Evolutionary conservation across 1,140 invertebrate genomes (phyloP).

Genomic region (Pantala flavescens): DNA sequence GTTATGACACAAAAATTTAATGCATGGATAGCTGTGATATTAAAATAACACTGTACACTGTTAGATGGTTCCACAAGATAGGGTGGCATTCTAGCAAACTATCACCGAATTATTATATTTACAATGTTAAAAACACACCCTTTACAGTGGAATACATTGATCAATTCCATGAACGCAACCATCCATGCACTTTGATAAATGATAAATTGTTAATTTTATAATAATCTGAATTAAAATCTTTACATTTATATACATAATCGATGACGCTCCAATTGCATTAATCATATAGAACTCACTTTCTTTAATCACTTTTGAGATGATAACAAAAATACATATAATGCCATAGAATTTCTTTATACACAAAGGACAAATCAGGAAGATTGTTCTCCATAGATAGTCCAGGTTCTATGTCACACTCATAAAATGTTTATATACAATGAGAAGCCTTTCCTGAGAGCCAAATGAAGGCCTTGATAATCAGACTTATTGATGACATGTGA

Average conservation of each 20-base stretch:
- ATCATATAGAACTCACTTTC: not conserved
- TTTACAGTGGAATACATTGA: not conserved
- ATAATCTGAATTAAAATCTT: not conserved
- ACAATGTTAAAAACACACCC: not conserved
- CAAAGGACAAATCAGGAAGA: not conserved
- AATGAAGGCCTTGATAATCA: not conserved
- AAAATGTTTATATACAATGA: constrained; percentile 7
- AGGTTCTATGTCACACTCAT: not conserved
- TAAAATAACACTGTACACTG: not conserved
- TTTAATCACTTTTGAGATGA: not conserved
- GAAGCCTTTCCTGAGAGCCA: constrained; percentile 3
- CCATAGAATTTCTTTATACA: not conserved
- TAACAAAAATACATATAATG: constrained; percentile 8
- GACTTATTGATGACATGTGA: not conserved
- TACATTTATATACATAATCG: not conserved
- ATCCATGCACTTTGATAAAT: not conserved
- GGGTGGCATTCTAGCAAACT: not conserved
- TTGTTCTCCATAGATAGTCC: not conserved
- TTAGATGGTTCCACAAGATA: not conserved
- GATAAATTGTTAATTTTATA: not conserved
- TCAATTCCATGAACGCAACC: not conserved
- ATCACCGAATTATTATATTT: not conserved
- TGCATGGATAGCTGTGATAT: not conserved
- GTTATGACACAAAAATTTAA: not conserved
- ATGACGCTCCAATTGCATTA: not conserved